phyloP scores from a whole-genome alignment of 2,113 vertebrate species.

The Pteronura brasiliensis region DNA sequence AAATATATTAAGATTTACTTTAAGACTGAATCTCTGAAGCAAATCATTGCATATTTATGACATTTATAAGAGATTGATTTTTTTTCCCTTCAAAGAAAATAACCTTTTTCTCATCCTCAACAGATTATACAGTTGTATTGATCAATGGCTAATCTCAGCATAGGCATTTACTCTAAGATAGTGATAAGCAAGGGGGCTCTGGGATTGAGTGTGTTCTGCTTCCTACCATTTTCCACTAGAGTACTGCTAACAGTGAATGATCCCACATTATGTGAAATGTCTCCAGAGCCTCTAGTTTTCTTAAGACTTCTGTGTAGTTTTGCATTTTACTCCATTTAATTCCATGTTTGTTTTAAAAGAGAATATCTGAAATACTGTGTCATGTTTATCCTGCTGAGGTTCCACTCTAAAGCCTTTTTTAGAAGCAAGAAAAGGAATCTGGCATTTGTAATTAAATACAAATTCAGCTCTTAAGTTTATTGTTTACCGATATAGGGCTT shows the following conservation, averaged over 20 bases:
- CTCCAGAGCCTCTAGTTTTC: neutral
- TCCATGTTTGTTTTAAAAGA: neutral
- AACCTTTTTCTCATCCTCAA: neutral
- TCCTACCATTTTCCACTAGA: neutral
- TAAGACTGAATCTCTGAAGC: neutral
- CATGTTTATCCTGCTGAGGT: neutral
- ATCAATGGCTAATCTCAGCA: neutral
- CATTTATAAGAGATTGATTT: neutral
- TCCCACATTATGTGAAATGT: neutral
- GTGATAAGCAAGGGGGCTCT: accelerated
- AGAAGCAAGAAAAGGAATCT: neutral
- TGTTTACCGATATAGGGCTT: neutral
- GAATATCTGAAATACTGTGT: neutral
- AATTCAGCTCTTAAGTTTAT: neutral
- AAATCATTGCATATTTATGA: neutral
- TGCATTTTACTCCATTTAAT: neutral
- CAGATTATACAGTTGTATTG: neutral
- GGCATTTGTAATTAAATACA: neutral
- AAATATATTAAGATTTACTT: neutral
- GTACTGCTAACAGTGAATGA: neutral
- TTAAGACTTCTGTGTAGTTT: neutral
- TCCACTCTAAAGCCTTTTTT: neutral
- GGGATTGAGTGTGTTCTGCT: neutral
- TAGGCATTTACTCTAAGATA: neutral
- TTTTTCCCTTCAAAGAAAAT: neutral